These are phyloP conservation scores for Myoxocephalus aenaeus DNA, from an alignment of 2,797 vertebrate species.

Conservation along the genomic window DNA sequence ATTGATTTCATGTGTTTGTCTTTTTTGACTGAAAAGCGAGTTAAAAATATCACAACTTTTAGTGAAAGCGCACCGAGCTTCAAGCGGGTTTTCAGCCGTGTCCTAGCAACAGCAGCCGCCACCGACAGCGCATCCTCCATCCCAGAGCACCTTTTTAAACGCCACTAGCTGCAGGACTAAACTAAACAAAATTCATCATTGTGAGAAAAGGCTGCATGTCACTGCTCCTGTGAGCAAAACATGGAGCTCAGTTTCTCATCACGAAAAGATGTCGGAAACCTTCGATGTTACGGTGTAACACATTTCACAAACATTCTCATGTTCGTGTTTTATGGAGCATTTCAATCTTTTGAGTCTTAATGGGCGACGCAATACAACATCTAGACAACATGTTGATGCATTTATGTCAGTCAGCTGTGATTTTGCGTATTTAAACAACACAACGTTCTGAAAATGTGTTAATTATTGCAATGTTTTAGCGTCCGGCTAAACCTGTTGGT, in stretches of 20 bases:
- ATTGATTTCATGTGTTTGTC: too few relatives aligned
- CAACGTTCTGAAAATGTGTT: neutral
- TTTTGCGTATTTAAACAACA: neutral
- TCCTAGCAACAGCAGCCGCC: slow-evolving; percentile 52
- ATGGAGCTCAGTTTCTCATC: neutral
- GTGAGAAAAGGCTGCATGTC: neutral
- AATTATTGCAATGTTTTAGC: neutral
- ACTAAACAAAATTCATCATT: neutral
- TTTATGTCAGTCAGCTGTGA: neutral
- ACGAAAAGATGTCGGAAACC: neutral
- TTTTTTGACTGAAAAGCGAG: neutral
- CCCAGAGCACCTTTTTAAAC: neutral
- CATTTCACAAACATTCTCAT: neutral
- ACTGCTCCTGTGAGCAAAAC: neutral
- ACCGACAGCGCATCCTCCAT: slow-evolving; percentile 2
- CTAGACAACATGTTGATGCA: neutral
- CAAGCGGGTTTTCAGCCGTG: slow-evolving; percentile 6
- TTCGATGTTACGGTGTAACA: neutral
- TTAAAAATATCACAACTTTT: slow-evolving; percentile 48
- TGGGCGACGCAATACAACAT: neutral
- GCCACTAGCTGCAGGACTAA: neutral
- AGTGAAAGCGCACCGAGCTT: slow-evolving; percentile 3
- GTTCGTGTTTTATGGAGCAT: neutral
- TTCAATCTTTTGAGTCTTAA: neutral
- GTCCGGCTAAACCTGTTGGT: neutral